Evolutionary conservation across 2,888 invertebrate genomes (phyloP), one percentile per base, ranked within the genome.

Genomic region (Taphrorychus bicolor): DNA sequence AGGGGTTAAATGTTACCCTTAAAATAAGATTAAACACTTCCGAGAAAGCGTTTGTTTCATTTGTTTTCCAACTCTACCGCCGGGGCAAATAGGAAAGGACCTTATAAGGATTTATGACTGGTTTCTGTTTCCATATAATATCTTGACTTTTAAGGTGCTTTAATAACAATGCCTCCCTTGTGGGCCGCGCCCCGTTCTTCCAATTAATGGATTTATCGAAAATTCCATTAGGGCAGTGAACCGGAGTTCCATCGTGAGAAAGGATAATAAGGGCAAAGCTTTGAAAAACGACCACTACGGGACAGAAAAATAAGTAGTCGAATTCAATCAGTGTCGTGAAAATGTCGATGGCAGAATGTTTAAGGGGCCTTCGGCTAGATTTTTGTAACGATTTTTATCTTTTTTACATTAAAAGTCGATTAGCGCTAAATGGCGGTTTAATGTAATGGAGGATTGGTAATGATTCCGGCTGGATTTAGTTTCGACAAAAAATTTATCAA

Each of bases 1-100:
- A 19, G 24, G 66, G 66, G 66, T 61, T 66, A 57, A 61, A 57
- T 57, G 66, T 51, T 66, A 60, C 56, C 66, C 60, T 61, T 66
- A 61, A 60, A 66, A 66, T 66, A 51, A 66, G 60, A 61, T 66
- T 66, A 66, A 66, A 56, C 52, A 64, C 63, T 23, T 48, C 24
- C 14, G 58, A 40, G 21, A n/a, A 45, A 57, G 63, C 41, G 57
- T 16, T 45, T 41, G 58, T 51, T 56, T 48, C 63, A 51, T 58
- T 64, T 58, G 58, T 64, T 62, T 45, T 45, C 3, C 32, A 32
- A 32, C 11, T 32, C 32, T 32, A 32, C 9, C 11, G 9, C 32
- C 11, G 32, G 32, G 3, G 3, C 32, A 32, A 32, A 32, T 32
- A 32, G 32, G 11, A 32, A 32, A 11, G 32, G 11, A 11, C 32